phyloP scores from a whole-genome alignment of 2,797 vertebrate genomes.

The Poeciliopsis paucimaculata region DNA sequence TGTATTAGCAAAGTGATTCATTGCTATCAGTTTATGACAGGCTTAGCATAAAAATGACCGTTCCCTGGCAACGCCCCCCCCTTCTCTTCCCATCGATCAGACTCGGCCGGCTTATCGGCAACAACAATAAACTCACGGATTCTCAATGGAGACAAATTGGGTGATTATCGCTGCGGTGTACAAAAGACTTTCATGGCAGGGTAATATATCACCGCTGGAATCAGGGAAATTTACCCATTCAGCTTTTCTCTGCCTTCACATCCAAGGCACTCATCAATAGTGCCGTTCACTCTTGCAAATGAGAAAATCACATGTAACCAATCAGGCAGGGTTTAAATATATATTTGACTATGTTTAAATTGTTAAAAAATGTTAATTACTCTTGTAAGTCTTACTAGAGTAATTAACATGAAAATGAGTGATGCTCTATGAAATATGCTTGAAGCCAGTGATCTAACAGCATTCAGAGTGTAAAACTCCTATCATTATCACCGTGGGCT shows the following conservation, averaged over 20 bases:
- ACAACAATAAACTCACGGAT: slow-evolving; percentile 28
- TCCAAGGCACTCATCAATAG: slow-evolving; percentile 13
- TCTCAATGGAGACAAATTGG: slow-evolving; percentile 45
- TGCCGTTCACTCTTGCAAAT: slow-evolving; percentile 2
- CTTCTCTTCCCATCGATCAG: slow-evolving; percentile 23
- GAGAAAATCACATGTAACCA: not conserved
- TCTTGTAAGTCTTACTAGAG: not conserved
- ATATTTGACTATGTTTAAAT: not conserved
- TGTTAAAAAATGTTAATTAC: too few relatives aligned
- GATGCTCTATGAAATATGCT: not conserved
- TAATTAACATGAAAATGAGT: not conserved
- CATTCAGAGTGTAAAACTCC: not conserved
- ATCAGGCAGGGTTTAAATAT: not conserved
- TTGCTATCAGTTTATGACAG: slow-evolving; percentile 7
- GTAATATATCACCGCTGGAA: slow-evolving; percentile 21
- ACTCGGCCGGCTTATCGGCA: slow-evolving; percentile 19
- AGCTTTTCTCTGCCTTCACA: slow-evolving; percentile 11
- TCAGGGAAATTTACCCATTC: slow-evolving; percentile 4
- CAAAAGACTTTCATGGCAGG: slow-evolving; percentile 8
- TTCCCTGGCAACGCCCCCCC: slow-evolving; percentile 13
- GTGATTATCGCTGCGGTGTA: slow-evolving; percentile 31
- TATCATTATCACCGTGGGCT: not conserved
- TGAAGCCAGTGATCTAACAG: not conserved
- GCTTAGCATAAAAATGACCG: slow-evolving; percentile 1
- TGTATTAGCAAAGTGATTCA: not conserved